Evolutionary conservation across 2,113 vertebrate species (phyloP).

Genomic region (Heptranchias perlo): DNA sequence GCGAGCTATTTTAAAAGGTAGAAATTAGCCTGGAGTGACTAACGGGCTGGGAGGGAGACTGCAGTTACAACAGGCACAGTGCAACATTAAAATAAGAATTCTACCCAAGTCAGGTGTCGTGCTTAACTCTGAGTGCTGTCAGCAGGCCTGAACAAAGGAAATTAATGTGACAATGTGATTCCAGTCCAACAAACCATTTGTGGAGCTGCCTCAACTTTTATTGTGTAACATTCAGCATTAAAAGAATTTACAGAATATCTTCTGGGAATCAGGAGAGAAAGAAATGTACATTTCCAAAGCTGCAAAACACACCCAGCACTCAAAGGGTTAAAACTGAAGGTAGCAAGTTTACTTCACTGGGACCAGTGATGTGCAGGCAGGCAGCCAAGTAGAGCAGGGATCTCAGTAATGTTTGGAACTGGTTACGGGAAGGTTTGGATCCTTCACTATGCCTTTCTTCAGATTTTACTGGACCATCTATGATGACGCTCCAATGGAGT

Average conservation of each 20-base stretch:
- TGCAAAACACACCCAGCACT: background rate
- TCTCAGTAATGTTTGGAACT: slow-evolving; percentile 1
- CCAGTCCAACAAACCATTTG: background rate
- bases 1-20: slow-evolving; percentile 19
- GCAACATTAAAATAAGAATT: slow-evolving; percentile 11
- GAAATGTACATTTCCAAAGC: slow-evolving; percentile 17
- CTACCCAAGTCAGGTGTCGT: background rate
- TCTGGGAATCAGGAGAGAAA: background rate
- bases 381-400: background rate
- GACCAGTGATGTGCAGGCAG: background rate
- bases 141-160: background rate
- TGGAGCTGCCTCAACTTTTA: background rate
- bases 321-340: background rate
- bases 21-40: background rate
- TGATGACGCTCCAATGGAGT: background rate
- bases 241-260: background rate
- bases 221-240: background rate
- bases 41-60: background rate
- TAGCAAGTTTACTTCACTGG: background rate
- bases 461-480: background rate
- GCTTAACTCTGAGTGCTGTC: slow-evolving; percentile 2
- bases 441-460: background rate
- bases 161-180: background rate
- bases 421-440: background rate
- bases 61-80: slow-evolving; percentile 26